These are phyloP conservation scores for Malurus splendens DNA, from an alignment of 2,797 vertebrate species.

Conservation along the genomic window DNA sequence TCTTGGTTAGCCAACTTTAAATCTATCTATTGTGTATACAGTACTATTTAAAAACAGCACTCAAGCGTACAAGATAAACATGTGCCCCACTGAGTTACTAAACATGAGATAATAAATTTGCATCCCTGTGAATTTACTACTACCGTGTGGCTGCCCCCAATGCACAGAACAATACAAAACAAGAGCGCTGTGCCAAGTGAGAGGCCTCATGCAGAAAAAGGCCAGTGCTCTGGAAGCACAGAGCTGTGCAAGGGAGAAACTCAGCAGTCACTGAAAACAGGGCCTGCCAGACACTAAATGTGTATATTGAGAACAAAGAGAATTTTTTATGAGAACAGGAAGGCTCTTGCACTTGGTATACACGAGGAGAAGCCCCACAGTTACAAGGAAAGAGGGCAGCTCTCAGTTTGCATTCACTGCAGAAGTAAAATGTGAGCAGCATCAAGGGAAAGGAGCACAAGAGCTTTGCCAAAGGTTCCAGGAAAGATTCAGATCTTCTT, in stretches of 20 bases:
- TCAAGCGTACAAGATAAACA: slow-evolving; percentile 42
- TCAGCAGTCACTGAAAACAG: not conserved
- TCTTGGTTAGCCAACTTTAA: slow-evolving; percentile 55
- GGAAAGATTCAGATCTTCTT: not conserved
- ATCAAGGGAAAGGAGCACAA: not conserved
- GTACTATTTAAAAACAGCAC: slow-evolving; percentile 43
- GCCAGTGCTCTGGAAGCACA: not conserved
- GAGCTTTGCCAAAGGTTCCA: not conserved
- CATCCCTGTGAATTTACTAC: slow-evolving; percentile 2
- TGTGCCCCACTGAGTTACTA: slow-evolving; percentile 32
- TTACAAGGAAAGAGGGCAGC: not conserved
- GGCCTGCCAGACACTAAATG: not conserved
- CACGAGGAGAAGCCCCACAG: not conserved
- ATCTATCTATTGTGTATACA: slow-evolving; percentile 18
- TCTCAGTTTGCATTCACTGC: not conserved
- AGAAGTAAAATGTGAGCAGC: not conserved
- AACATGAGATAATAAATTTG: slow-evolving; percentile 32
- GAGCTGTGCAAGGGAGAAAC: not conserved
- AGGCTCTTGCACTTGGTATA: not conserved
- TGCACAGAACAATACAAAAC: not conserved
- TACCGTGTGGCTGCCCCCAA: not conserved
- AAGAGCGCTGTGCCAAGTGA: slow-evolving; percentile 16
- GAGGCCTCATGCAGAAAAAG: slow-evolving; percentile 1
- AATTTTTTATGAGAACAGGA: not conserved
- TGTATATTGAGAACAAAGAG: not conserved